A percentile compares a stretch with the other conserved stretches of the same genome.
Conservation (phyloP, 2,797 vertebrate species). For the Austrolebias charrua region DNA sequence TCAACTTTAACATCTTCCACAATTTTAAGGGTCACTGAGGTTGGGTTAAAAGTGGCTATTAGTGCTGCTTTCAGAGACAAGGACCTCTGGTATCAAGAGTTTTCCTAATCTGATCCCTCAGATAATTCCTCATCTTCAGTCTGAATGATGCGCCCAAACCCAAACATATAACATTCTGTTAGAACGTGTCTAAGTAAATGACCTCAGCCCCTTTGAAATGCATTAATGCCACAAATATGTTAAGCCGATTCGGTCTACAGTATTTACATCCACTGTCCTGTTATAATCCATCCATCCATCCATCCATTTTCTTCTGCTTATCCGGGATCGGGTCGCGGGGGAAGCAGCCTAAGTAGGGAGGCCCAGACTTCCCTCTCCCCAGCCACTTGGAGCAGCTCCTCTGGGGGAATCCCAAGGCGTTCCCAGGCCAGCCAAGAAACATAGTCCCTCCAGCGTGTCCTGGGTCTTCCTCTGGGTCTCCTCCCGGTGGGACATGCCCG, state of each 20-base stretch:
- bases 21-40: slow-evolving; percentile 70
- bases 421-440: too few relatives aligned
- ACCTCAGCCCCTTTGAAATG: slow-evolving; percentile 44
- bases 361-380: too few relatives aligned
- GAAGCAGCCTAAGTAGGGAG: too few relatives aligned
- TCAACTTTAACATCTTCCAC: slow-evolving; percentile 68
- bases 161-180: slow-evolving; percentile 62
- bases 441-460: too few relatives aligned
- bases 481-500: too few relatives aligned
- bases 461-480: too few relatives aligned
- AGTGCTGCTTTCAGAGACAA: slow-evolving; percentile 58
- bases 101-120: slow-evolving; percentile 27
- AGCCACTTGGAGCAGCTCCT: too few relatives aligned
- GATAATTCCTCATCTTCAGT: slow-evolving; percentile 7
- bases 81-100: slow-evolving; percentile 54
- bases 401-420: too few relatives aligned
- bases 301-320: too few relatives aligned
- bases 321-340: too few relatives aligned
- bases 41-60: slow-evolving; percentile 70
- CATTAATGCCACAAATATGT: slow-evolving; percentile 42
- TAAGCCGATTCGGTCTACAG: slow-evolving; percentile 12
- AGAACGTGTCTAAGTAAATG: slow-evolving; percentile 51
- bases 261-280: slow-evolving; percentile 8
- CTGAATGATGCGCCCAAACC: slow-evolving; percentile 32
- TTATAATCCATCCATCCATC: too few relatives aligned